Conservation (phyloP, 2,888 invertebrate species). For the Argyresthia albistria region DNA sequence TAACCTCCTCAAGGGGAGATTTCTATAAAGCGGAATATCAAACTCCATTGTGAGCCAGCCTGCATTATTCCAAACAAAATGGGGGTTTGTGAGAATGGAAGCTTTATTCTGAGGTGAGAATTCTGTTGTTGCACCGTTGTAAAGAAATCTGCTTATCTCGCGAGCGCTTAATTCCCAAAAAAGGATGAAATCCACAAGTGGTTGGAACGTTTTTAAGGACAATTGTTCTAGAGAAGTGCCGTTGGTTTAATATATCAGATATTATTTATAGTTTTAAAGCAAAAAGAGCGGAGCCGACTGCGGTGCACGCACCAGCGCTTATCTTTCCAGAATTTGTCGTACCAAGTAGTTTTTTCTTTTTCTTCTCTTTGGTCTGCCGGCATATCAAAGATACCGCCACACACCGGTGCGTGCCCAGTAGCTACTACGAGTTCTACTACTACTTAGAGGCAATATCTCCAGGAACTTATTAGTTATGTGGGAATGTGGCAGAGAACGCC, state of each 20-base stretch:
- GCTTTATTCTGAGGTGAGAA: constrained; percentile 65
- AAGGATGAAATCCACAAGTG: no score
- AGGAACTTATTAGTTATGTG: constrained; percentile 24
- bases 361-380: constrained; percentile 29
- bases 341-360: constrained; percentile 27
- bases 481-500: constrained; percentile 35
- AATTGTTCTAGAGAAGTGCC: not conserved
- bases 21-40: constrained; percentile 60
- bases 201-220: no score
- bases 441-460: constrained; percentile 13
- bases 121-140: constrained; percentile 10
- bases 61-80: constrained; percentile 59
- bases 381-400: constrained; percentile 39
- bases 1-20: constrained; percentile 55
- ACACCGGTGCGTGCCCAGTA: constrained; percentile 46
- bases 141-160: no score
- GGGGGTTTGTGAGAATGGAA: constrained; percentile 46
- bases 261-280: not conserved
- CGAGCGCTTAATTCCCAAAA: no score
- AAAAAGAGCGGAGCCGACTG: no score
- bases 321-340: constrained; percentile 66
- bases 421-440: constrained; percentile 21
- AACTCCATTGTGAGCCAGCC: constrained; percentile 50
- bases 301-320: constrained; percentile 30
- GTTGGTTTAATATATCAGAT: not conserved